Evolutionary conservation across 2,797 vertebrate species (phyloP), one percentile per base, ranked within the genome.

Genomic region (Glyptemys insculpta): DNA sequence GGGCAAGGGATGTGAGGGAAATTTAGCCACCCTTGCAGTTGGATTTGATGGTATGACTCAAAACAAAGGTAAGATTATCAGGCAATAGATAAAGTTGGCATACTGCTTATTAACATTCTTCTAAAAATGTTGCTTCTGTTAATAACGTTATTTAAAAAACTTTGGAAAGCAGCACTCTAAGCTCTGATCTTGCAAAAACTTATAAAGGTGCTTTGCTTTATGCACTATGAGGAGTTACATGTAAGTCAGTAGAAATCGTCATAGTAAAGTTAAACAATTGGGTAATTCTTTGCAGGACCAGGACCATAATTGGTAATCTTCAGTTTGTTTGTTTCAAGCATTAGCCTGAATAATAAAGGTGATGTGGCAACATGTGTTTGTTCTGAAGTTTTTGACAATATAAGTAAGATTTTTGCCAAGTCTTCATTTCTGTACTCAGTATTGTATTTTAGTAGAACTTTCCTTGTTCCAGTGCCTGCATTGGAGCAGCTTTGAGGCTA

Each of bases 251-350:
- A 76, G 41, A 76, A 76, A 27, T 47, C 14, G 12, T 27, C 41
- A 47, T 15, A 76, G 25, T 76, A 76, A 57, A 78, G 4, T 87
- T 50, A 68, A 88, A 47, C 72, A 83, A 18, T 54, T 44, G 59
- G n/a, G 18, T 44, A 15, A 19, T 65, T 93, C 47, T 80, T 83
- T 37, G 44, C 29, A 79, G 86, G 86, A 29, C n/a, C 62, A 44
- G 44, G 79, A 57, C 2, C 27, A 50, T n/a, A n/a, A 76, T 29
- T 84, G 52, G 6, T 81, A 8, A 15, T 31, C 19, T 79, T 50
- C 50, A 59, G 89, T 92, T 94, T 52, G 8, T 49, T 94, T 85
- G 91, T 93, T 94, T 91, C 95, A 91, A 59, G 80, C 92, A 85
- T 47, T 94, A 94, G 84, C 80, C 95, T 93, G 68, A 89, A 68